Evolutionary conservation across 2,113 vertebrate genomes (phyloP).

Genomic region (Lophura nycthemera): DNA sequence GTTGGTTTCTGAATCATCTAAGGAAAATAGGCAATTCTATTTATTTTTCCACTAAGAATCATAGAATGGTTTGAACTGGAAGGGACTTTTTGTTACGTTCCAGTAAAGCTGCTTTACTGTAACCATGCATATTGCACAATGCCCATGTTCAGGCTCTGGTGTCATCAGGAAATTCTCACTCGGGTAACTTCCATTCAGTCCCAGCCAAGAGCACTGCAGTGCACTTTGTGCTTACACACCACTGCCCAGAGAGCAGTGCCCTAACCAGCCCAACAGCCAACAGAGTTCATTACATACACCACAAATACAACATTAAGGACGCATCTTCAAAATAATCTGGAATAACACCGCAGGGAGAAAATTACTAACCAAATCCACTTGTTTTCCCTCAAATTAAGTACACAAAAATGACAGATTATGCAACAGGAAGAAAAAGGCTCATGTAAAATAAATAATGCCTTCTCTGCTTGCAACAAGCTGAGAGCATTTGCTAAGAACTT

Average conservation of each 20-base stretch:
- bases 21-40: not conserved
- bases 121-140: not conserved
- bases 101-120: constrained; percentile 64
- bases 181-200: constrained; percentile 59
- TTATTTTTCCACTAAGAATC: not conserved
- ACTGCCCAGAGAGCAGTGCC: constrained; percentile 1
- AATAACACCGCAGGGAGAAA: not conserved
- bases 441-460: not conserved
- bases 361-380: not conserved
- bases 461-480: not conserved
- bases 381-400: not conserved
- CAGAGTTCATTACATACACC: not conserved
- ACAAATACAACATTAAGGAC: not conserved
- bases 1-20: constrained; percentile 21
- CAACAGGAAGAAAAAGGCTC: not conserved
- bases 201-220: constrained; percentile 54
- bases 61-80: not conserved
- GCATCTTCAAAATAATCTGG: not conserved
- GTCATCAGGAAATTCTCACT: constrained; percentile 66
- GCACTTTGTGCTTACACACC: not conserved
- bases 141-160: constrained; percentile 32
- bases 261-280: constrained; percentile 4
- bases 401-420: not conserved
- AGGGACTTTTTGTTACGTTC: constrained; percentile 53
- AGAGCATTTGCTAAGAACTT: not conserved